Evolutionary conservation across 2,888 invertebrate species (phyloP).

Genomic region (Tryphoninae sp.): DNA sequence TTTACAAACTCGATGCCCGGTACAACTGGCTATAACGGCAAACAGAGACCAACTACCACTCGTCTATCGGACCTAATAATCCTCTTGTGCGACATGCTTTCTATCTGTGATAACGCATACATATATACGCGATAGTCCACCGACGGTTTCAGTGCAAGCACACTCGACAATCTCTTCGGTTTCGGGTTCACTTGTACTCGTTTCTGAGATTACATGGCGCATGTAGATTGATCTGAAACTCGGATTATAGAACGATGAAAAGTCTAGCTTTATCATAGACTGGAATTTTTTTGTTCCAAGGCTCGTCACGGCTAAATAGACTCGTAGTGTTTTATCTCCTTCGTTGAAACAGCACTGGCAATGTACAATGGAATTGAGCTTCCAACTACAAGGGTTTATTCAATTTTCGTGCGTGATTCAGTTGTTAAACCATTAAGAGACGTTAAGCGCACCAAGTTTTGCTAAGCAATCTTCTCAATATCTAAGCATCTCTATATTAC

Average conservation of each 20-base stretch:
- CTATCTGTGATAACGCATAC: slow-evolving; percentile 14
- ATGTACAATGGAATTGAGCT: slow-evolving; percentile 39
- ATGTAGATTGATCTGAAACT: background rate
- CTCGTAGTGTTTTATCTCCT: background rate
- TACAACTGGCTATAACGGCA: slow-evolving; percentile 32
- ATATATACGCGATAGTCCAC: background rate
- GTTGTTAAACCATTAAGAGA: slow-evolving; percentile 29
- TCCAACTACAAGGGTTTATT: slow-evolving; percentile 36
- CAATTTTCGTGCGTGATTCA: slow-evolving; percentile 50
- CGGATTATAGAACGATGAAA: background rate
- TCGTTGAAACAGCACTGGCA: background rate
- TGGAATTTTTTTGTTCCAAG: background rate
- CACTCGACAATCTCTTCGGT: slow-evolving; percentile 21
- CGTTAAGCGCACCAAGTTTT: background rate
- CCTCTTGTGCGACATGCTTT: slow-evolving; percentile 30
- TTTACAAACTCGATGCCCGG: slow-evolving; percentile 35
- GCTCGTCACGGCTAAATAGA: too few relatives aligned
- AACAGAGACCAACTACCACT: slow-evolving; percentile 37
- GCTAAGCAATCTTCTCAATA: background rate
- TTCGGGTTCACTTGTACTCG: slow-evolving; percentile 32
- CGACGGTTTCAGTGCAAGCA: slow-evolving; percentile 36
- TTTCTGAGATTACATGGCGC: background rate
- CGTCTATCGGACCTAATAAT: slow-evolving; percentile 54
- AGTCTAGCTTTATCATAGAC: background rate
- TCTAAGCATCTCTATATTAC: too few relatives aligned